Percentiles rank a stretch among this genome's conserved stretches.
phyloP scores from a whole-genome alignment of 2,888 invertebrate species.

The Athetis lepigone region DNA sequence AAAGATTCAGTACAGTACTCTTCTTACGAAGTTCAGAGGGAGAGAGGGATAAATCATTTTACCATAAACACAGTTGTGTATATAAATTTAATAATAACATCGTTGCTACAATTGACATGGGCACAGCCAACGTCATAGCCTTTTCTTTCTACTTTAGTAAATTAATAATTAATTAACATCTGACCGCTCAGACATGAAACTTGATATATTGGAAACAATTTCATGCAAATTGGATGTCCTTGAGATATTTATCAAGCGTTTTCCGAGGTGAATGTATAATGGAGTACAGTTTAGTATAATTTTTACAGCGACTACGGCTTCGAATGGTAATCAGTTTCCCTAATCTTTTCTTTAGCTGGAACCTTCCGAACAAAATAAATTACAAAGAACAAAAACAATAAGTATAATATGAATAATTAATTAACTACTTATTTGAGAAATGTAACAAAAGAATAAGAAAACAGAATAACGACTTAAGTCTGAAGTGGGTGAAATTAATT shows the following conservation, averaged over 20 bases:
- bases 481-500: slow-evolving; percentile 31
- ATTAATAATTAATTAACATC: slow-evolving; percentile 10
- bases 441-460: slow-evolving; percentile 26
- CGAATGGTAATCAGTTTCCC: slow-evolving; percentile 25
- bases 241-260: slow-evolving; percentile 49
- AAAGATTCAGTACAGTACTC: background rate
- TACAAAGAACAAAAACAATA: background rate
- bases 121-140: background rate
- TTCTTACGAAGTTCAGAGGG: background rate
- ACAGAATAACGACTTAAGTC: slow-evolving; percentile 20
- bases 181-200: slow-evolving; percentile 18
- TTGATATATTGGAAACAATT: slow-evolving; percentile 55
- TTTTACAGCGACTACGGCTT: slow-evolving; percentile 15
- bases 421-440: background rate
- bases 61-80: background rate
- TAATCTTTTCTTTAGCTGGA: slow-evolving; percentile 12
- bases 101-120: background rate
- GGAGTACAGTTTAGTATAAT: slow-evolving; percentile 40
- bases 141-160: slow-evolving; percentile 10
- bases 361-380: slow-evolving; percentile 21
- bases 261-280: slow-evolving; percentile 56
- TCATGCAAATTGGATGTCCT: slow-evolving; percentile 50
- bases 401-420: background rate
- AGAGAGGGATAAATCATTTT: background rate
- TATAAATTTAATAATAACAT: background rate